Conservation (phyloP, 2,888 invertebrate species). For the Seira musarum region DNA sequence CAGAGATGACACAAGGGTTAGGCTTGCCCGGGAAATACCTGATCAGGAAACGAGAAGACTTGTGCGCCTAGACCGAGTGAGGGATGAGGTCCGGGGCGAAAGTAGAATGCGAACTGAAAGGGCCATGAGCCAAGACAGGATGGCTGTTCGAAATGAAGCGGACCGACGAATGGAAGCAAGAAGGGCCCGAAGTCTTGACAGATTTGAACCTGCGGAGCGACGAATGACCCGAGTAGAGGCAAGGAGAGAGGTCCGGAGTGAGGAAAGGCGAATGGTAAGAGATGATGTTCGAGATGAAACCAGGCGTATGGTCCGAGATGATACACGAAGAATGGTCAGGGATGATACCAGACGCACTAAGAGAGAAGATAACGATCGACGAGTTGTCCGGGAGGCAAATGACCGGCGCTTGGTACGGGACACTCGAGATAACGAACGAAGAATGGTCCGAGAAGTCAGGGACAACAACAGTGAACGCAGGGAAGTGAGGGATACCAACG, state of each 20-base stretch:
- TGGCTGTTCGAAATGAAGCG: not conserved
- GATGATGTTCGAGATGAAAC: constrained; percentile 25
- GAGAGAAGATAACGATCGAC: constrained; percentile 14
- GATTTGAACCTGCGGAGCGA: constrained; percentile 6
- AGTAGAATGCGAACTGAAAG: constrained; percentile 4
- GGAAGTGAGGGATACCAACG: not conserved
- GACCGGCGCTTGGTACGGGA: constrained; percentile 40
- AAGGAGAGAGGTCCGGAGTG: constrained; percentile 8
- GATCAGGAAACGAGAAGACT: constrained; percentile 45
- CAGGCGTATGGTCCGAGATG: constrained; percentile 36
- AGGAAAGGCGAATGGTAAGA: not conserved
- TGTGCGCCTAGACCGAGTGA: constrained; percentile 39
- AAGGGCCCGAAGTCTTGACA: constrained; percentile 16
- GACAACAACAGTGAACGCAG: not conserved
- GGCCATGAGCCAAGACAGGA: constrained; percentile 22
- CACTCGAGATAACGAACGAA: constrained; percentile 3
- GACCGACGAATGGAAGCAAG: constrained; percentile 30
- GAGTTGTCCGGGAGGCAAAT: constrained; percentile 26
- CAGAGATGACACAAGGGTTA: constrained; percentile 19
- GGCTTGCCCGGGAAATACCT: constrained; percentile 42
- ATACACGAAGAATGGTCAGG: constrained; percentile 17
- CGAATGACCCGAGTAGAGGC: not conserved
- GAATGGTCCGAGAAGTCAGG: constrained; percentile 35
- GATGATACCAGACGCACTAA: constrained; percentile 1
- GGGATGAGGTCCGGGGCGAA: constrained; percentile 33